Evolutionary conservation across 1,140 invertebrate genomes (phyloP).

Genomic region (Megalonaias nervosa): DNA sequence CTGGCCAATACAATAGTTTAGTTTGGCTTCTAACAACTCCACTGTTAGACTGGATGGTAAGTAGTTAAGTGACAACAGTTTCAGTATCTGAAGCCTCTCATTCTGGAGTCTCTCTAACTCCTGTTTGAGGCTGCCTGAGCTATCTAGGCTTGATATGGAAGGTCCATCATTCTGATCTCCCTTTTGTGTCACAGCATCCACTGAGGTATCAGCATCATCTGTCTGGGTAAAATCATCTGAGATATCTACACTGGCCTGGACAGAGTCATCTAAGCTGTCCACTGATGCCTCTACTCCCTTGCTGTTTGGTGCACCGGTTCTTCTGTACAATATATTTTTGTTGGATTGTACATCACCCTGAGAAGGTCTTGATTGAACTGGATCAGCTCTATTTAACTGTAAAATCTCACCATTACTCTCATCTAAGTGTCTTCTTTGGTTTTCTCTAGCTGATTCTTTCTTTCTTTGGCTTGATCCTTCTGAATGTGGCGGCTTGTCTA

Average conservation of each 20-base stretch:
- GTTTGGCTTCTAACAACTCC: slow-evolving; percentile 53
- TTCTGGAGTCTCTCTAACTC: slow-evolving; percentile 26
- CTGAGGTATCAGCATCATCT: slow-evolving; percentile 3
- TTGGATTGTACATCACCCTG: no score
- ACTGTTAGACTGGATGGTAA: slow-evolving; percentile 50
- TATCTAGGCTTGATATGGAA: not conserved
- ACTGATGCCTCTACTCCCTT: not conserved
- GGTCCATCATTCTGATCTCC: not conserved
- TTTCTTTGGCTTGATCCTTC: no score
- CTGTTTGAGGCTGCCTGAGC: not conserved
- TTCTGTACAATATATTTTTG: no score
- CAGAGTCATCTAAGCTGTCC: slow-evolving; percentile 22
- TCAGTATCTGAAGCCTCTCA: slow-evolving; percentile 40
- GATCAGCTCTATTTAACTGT: not conserved
- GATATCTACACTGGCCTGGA: slow-evolving; percentile 28
- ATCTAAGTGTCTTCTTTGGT: not conserved
- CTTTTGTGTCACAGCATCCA: not conserved
- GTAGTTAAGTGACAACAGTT: slow-evolving; percentile 42
- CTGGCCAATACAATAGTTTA: slow-evolving; percentile 58
- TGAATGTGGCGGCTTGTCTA: no score
- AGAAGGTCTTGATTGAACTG: not conserved
- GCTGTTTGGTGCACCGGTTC: no score
- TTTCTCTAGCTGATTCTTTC: not conserved
- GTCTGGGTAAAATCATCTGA: slow-evolving; percentile 31
- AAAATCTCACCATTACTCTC: not conserved